Evolutionary conservation across 2,888 invertebrate species (phyloP).

Genomic region (Folsomia candida): DNA sequence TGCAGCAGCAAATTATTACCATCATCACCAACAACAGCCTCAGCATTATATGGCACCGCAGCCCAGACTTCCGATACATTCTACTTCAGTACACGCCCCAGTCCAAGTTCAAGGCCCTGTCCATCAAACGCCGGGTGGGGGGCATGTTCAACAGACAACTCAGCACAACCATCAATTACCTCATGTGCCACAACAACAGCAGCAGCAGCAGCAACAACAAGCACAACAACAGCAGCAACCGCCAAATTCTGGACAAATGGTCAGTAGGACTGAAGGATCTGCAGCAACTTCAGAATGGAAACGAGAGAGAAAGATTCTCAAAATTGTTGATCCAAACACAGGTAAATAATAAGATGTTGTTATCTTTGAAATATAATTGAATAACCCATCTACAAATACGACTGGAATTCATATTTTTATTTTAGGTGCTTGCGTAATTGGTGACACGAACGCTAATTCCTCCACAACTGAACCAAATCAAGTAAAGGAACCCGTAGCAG

Average conservation of each 20-base stretch:
- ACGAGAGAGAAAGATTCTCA: slow-evolving; percentile 54
- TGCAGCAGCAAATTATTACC: neutral
- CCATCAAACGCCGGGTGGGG: slow-evolving; percentile 23
- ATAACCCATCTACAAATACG: neutral
- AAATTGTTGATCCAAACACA: slow-evolving; percentile 59
- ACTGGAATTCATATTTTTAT: neutral
- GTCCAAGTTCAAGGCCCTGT: slow-evolving; percentile 30
- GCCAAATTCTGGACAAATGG: slow-evolving; percentile 23
- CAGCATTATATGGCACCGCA: neutral
- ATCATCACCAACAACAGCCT: neutral
- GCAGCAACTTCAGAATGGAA: slow-evolving; percentile 52
- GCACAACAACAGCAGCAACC: slow-evolving; percentile 36
- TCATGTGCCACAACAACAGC: slow-evolving; percentile 16
- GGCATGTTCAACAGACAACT: slow-evolving; percentile 29
- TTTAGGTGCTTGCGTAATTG: slow-evolving; percentile 7
- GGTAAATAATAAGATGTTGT: slow-evolving; percentile 35
- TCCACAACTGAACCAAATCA: slow-evolving; percentile 2
- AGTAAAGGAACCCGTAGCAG: neutral
- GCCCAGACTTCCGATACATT: slow-evolving; percentile 13
- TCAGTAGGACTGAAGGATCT: slow-evolving; percentile 16
- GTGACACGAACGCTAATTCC: neutral
- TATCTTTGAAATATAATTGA: too few relatives aligned
- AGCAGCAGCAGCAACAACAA: too few relatives aligned
- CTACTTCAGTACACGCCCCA: neutral
- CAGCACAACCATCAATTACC: slow-evolving; percentile 26